Conservation (phyloP, 2,113 vertebrate genomes). For the Charadrius vociferus region DNA sequence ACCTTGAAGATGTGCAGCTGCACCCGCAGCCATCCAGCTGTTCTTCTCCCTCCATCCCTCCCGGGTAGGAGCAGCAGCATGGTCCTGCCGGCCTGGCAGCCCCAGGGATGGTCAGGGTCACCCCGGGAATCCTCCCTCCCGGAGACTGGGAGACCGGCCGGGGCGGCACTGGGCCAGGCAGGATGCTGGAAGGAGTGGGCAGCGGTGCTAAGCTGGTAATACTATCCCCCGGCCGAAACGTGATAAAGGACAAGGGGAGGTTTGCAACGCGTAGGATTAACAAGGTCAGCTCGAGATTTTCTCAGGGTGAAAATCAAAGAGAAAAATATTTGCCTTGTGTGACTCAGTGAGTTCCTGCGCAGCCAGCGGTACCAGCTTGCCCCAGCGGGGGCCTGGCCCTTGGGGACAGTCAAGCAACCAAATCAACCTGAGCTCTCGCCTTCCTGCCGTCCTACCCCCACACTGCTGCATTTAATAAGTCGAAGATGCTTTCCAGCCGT, state of each 20-base stretch:
- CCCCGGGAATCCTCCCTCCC: not conserved
- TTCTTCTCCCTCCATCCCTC: not conserved
- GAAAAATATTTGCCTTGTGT: slow-evolving; percentile 51
- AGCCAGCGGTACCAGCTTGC: not conserved
- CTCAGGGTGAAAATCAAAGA: slow-evolving; percentile 60
- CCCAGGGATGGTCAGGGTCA: not conserved
- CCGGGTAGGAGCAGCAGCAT: accelerated
- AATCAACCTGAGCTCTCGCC: not conserved
- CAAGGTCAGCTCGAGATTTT: slow-evolving; percentile 37
- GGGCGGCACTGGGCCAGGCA: not conserved
- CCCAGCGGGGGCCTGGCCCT: accelerated
- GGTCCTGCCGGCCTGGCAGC: not conserved
- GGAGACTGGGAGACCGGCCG: accelerated
- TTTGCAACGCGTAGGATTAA: not conserved
- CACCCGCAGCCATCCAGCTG: accelerated
- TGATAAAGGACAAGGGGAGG: not conserved
- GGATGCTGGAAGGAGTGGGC: slow-evolving; percentile 20
- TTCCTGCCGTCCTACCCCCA: not conserved
- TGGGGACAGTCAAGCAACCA: not conserved
- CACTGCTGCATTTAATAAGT: accelerated
- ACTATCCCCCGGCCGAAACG: not conserved
- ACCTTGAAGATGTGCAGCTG: not conserved
- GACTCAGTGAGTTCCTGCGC: slow-evolving; percentile 40
- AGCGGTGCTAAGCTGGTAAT: slow-evolving; percentile 21
- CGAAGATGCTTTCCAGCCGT: not conserved